Evolutionary conservation across 2,797 vertebrate genomes (phyloP).

Genomic region (Galagoides demidoff): DNA sequence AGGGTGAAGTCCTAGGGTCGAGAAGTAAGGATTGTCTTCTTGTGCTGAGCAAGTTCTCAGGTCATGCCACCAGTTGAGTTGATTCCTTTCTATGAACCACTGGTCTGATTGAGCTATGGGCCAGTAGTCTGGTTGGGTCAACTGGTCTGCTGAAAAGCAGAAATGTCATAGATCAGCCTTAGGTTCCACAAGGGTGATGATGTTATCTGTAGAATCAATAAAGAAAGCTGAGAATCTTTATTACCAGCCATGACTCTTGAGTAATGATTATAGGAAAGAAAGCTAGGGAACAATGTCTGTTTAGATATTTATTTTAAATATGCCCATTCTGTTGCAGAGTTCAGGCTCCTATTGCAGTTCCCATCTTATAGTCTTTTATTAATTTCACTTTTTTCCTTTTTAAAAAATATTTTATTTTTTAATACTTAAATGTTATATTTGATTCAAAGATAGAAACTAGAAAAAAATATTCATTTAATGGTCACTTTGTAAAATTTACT

Average conservation of each 20-base stretch:
- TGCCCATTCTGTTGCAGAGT: background rate
- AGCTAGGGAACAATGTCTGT: background rate
- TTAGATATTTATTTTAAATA: background rate
- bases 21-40: too few species aligned
- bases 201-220: background rate
- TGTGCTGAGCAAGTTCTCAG: too few species aligned
- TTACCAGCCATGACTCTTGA: background rate
- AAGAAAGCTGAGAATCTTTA: background rate
- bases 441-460: slow-evolving; percentile 29
- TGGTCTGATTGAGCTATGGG: too few species aligned
- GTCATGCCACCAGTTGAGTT: too few species aligned
- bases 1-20: too few species aligned
- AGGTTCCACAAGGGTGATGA: background rate
- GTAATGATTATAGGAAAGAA: background rate
- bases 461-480: background rate
- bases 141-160: too few species aligned
- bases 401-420: slow-evolving; percentile 38
- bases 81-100: too few species aligned
- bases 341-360: background rate
- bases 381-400: slow-evolving; percentile 30
- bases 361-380: background rate
- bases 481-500: slow-evolving; percentile 27
- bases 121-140: too few species aligned
- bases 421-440: slow-evolving; percentile 25
- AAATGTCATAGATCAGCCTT: background rate